These are phyloP conservation scores for Podocnemis expansa DNA, from an alignment of 2,113 vertebrate species.

Conservation along the genomic window DNA sequence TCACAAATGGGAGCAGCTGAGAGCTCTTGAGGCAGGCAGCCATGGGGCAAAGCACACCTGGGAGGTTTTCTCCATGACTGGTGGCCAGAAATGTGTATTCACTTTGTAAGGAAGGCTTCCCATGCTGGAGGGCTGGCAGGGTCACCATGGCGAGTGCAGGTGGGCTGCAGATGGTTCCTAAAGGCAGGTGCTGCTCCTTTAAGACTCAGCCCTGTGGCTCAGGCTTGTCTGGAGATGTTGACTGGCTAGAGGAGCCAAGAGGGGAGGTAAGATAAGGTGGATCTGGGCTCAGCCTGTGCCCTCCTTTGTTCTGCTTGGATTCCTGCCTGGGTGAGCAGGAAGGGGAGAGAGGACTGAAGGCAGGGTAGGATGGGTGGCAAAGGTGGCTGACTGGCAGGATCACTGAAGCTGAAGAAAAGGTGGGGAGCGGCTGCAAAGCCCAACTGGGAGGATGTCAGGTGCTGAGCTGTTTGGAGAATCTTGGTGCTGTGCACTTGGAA, in stretches of 20 bases:
- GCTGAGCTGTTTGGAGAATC: not conserved
- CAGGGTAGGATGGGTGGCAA: not conserved
- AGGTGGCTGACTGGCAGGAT: not conserved
- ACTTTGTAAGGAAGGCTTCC: not conserved
- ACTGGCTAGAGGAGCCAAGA: not conserved
- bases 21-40: not conserved
- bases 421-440: not conserved
- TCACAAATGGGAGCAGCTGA: not conserved
- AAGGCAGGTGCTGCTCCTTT: not conserved
- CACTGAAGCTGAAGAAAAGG: not conserved
- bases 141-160: not conserved
- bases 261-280: not conserved
- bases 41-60: not conserved
- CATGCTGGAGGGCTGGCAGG: accelerated
- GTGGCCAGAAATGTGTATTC: not conserved
- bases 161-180: not conserved
- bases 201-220: not conserved
- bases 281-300: not conserved
- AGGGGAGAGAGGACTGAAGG: not conserved
- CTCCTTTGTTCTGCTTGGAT: not conserved
- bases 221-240: not conserved
- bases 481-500: not conserved
- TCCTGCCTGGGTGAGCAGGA: not conserved
- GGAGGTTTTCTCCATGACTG: not conserved
- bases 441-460: not conserved